These are phyloP conservation scores for Gobius niger DNA, from an alignment of 2,113 vertebrate genomes.

Conservation along the genomic window DNA sequence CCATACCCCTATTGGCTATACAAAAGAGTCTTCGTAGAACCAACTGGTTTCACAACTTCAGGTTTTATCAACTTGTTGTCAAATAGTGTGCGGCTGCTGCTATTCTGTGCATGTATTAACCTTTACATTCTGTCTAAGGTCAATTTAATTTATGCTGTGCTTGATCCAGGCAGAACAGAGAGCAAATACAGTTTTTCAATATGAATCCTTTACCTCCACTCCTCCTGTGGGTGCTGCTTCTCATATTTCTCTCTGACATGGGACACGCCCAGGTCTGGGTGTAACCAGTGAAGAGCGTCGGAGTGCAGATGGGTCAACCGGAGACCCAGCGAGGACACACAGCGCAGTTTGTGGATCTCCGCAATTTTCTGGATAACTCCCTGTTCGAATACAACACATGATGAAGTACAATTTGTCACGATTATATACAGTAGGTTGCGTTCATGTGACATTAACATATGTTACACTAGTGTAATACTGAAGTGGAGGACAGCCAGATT, in stretches of 20 bases:
- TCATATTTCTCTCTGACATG: slow-evolving; percentile 94
- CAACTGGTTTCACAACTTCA: background rate
- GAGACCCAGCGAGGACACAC: slow-evolving; percentile 91
- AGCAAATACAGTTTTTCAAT: background rate
- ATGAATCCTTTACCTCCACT: slow-evolving; percentile 88
- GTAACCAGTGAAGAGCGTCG: slow-evolving; percentile 94
- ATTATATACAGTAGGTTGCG: too few relatives aligned
- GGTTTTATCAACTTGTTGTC: too few relatives aligned
- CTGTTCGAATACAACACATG: slow-evolving; percentile 66
- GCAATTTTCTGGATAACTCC: slow-evolving; percentile 99
- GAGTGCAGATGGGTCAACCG: slow-evolving; percentile 93
- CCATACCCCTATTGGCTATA: background rate
- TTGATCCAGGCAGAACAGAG: background rate
- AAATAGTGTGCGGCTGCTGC: background rate
- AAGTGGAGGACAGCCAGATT: too few relatives aligned
- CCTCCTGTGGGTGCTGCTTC: slow-evolving; percentile 89
- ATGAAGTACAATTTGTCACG: background rate
- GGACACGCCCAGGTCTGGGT: slow-evolving; percentile 94
- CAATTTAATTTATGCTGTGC: background rate
- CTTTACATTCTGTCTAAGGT: background rate
- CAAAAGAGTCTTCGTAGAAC: background rate
- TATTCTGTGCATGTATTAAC: background rate
- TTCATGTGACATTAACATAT: too few relatives aligned
- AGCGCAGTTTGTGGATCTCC: slow-evolving; percentile 92
- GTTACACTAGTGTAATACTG: too few relatives aligned